A percentile compares a stretch with the other conserved stretches of the same genome.
These are phyloP conservation scores for Caenorhabditis remanei DNA, from an alignment of 1,140 invertebrate species.

Conservation along the genomic window DNA sequence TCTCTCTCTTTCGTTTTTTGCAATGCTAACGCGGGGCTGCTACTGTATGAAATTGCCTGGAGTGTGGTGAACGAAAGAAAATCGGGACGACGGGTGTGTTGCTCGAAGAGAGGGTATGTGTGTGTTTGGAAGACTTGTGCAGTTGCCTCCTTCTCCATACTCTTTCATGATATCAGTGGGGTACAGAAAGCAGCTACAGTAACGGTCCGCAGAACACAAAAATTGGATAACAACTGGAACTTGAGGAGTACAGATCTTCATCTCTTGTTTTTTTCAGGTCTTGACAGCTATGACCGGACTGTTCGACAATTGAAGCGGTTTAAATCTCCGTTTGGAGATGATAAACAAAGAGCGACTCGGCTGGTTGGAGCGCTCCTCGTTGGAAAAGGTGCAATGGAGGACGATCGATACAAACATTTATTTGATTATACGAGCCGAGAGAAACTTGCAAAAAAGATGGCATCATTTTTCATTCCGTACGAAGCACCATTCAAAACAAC, in stretches of 20 bases:
- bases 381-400: neutral
- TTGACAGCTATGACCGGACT: neutral
- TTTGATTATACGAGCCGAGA: neutral
- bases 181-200: no score
- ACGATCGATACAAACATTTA: neutral
- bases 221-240: neutral
- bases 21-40: neutral
- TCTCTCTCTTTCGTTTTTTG: neutral
- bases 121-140: slow-evolving; percentile 16
- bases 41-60: slow-evolving; percentile 18
- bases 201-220: neutral
- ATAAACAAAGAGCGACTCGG: neutral
- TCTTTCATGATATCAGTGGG: slow-evolving; percentile 2
- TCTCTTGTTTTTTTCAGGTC: neutral
- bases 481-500: slow-evolving; percentile 8
- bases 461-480: slow-evolving; percentile 15
- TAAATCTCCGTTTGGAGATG: neutral
- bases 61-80: slow-evolving; percentile 43
- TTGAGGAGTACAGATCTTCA: neutral
- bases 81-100: neutral
- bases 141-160: neutral
- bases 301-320: neutral
- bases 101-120: neutral
- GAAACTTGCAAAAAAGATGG: neutral
- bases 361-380: slow-evolving; percentile 14